Evolutionary conservation across 2,888 invertebrate genomes (phyloP), one percentile per base, ranked within the genome.

Genomic region (Atethmia centrago): DNA sequence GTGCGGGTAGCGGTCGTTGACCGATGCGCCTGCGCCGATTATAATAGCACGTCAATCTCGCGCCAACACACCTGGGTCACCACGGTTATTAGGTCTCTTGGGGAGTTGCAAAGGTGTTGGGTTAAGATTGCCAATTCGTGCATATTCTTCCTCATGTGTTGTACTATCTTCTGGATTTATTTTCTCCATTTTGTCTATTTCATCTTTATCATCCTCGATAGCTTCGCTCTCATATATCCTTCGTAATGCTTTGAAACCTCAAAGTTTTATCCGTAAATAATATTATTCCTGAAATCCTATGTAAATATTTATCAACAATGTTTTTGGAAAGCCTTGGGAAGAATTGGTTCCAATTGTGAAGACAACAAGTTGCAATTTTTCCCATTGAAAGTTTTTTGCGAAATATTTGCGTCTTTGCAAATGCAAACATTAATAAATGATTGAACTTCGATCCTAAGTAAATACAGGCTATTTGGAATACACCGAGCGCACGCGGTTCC

Each of bases 31-130:
- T 80, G 79, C 69, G 64, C 58, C 64, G 67, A 82, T 82, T 81
- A 81, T 82, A 84, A 74, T 72, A 72, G 71, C 66, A 69, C 82
- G 76, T 69, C 51, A 80, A 84, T 82, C 84, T 84, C 58, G 77
- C 76, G 79, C 83, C 87, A 84, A 82, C 42, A 77, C 59, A 79
- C 84, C 59, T 87, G 56, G 87, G 85, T 79, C 85, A 80, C 40
- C 42, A 36, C 80, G 56, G 56, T 79, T 65, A 69, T 69, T 83
- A 45, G 59, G 59, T 62, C 66, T 64, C 49, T 66, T 58, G 25
- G 2, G 45, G 40, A 36, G 25, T 42, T 63, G 53, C 47, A 47
- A 61, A 77, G 56, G 55, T 81, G 14, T 66, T 49, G 47, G n/a
- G 31, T 47, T 74, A 25, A 63, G 28, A 63, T 25, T 73, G 80